Conservation (phyloP, 2,888 invertebrate genomes). For the Noctua comes region DNA sequence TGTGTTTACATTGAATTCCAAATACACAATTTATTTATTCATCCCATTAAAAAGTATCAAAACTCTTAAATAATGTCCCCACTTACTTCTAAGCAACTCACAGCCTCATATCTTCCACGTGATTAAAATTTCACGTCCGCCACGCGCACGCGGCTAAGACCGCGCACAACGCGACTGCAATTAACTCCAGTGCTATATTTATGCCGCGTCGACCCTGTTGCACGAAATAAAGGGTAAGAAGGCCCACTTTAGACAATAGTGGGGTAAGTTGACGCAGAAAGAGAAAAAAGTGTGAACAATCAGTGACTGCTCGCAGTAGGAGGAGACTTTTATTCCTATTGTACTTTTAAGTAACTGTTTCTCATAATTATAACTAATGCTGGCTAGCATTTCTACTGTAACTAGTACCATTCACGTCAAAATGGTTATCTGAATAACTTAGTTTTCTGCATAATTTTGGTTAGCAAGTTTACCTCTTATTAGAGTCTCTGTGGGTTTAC, state of each 20-base stretch:
- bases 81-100: conserved; percentile 8
- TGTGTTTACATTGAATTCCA: neutral
- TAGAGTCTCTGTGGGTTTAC: neutral
- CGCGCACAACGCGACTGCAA: conserved; percentile 51
- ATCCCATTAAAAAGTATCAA: neutral
- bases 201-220: conserved; percentile 46
- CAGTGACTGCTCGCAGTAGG: neutral
- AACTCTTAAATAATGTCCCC: conserved; percentile 9
- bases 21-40: neutral
- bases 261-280: neutral
- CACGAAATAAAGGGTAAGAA: conserved; percentile 40
- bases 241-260: conserved; percentile 38
- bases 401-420: neutral
- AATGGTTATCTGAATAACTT: neutral
- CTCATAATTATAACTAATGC: conserved; percentile 2
- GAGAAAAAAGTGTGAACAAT: conserved; percentile 6
- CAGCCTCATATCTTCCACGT: conserved; percentile 47
- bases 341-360: conserved; percentile 11
- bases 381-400: neutral
- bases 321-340: conserved; percentile 25
- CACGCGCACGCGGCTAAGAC: conserved; percentile 6
- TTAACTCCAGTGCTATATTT: conserved; percentile 59
- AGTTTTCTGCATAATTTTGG: neutral
- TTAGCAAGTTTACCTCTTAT: neutral
- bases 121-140: conserved; percentile 47